Evolutionary conservation across 1,140 invertebrate species (phyloP).

Genomic region (Dinoponera quadriceps): DNA sequence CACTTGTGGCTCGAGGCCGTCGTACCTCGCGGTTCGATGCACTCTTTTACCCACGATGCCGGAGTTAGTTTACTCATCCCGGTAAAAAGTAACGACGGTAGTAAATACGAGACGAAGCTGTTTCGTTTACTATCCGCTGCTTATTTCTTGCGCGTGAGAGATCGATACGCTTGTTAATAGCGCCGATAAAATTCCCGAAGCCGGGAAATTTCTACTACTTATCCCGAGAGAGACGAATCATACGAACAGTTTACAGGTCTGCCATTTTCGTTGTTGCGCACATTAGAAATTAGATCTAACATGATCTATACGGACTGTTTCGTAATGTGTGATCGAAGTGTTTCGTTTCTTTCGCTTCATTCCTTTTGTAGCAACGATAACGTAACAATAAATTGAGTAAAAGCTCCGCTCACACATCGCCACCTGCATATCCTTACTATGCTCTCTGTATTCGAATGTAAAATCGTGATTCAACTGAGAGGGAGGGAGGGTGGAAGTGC

Average conservation of each 20-base stretch:
- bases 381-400: too few relatives aligned
- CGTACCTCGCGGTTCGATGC: constrained; percentile 16
- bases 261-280: too few relatives aligned
- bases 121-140: constrained; percentile 37
- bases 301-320: too few relatives aligned
- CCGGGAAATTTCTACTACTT: background rate
- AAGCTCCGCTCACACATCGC: too few relatives aligned
- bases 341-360: too few relatives aligned
- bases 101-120: constrained; percentile 15
- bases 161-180: constrained; percentile 44
- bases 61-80: constrained; percentile 61
- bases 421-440: too few relatives aligned
- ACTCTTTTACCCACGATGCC: background rate
- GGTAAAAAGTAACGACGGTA: constrained; percentile 53
- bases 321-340: too few relatives aligned
- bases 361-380: too few relatives aligned
- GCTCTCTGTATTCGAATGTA: background rate
- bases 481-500: too few relatives aligned
- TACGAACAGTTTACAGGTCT: too few relatives aligned
- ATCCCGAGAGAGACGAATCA: constrained; percentile 1
- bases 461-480: constrained; percentile 6
- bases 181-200: constrained; percentile 36
- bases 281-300: too few relatives aligned
- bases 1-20: constrained; percentile 4
- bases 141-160: constrained; percentile 36